A percentile compares a stretch with the other conserved stretches of the same genome.
Evolutionary conservation across 2,888 invertebrate species (phyloP).

Genomic region (Drymonia ruficornis): DNA sequence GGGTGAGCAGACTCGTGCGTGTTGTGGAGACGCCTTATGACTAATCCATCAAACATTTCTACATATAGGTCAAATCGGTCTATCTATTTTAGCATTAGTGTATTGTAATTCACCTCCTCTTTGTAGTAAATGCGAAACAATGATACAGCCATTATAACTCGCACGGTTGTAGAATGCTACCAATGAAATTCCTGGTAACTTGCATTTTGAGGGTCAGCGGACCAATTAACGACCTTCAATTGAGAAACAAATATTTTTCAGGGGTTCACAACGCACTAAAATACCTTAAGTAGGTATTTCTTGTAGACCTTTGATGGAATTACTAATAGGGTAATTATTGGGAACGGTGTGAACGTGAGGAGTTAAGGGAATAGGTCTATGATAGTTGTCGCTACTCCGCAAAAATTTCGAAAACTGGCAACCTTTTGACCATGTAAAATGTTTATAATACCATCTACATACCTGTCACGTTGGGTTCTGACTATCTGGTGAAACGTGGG

Average conservation of each 20-base stretch:
- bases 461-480: too few relatives aligned
- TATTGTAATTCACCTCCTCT: not conserved
- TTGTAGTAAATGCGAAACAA: constrained; percentile 4
- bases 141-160: constrained; percentile 38
- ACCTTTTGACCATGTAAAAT: too few relatives aligned
- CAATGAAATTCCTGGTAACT: constrained; percentile 37
- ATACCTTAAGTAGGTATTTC: not conserved
- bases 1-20: too few relatives aligned
- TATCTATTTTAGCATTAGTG: not conserved
- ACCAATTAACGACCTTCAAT: constrained; percentile 5
- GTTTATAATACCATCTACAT: too few relatives aligned
- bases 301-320: not conserved
- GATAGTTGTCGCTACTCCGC: too few relatives aligned
- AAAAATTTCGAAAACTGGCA: too few relatives aligned
- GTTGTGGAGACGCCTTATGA: too few relatives aligned
- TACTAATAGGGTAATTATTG: too few relatives aligned
- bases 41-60: not conserved
- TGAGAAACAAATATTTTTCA: not conserved
- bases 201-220: constrained; percentile 20
- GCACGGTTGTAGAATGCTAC: constrained; percentile 34
- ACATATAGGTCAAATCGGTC: constrained; percentile 2
- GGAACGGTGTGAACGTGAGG: too few relatives aligned
- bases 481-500: too few relatives aligned
- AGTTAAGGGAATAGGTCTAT: too few relatives aligned
- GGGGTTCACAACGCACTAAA: not conserved